Evolutionary conservation across 2,888 invertebrate species (phyloP).

Genomic region (Tachina grossa): DNA sequence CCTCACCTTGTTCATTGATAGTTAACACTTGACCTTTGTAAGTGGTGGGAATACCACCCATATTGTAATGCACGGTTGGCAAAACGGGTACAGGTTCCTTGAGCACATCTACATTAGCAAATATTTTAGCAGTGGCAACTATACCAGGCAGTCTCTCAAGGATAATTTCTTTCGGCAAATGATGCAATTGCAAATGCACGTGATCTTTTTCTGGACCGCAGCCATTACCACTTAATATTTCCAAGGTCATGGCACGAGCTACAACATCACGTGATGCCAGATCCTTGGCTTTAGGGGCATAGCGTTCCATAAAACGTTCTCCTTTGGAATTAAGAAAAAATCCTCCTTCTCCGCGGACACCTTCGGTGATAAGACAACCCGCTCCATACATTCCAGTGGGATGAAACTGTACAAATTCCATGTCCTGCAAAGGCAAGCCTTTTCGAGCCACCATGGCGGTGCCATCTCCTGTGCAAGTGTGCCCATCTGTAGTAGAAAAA

Average conservation of each 20-base stretch:
- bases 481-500: conserved; percentile 99
- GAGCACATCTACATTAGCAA: conserved; percentile 99
- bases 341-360: conserved; percentile 97
- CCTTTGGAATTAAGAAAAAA: conserved; percentile 98
- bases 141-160: conserved; percentile 93
- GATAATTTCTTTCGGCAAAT: conserved; percentile 95
- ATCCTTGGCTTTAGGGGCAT: conserved; percentile 98
- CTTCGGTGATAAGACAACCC: conserved; percentile 98
- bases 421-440: conserved; percentile 95
- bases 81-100: conserved; percentile 98
- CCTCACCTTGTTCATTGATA: conserved; percentile 74
- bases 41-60: conserved; percentile 99
- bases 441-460: conserved; percentile 97
- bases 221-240: conserved; percentile 97
- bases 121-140: conserved; percentile 98
- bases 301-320: conserved; percentile 98
- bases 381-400: conserved; percentile 99
- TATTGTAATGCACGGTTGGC: conserved; percentile 99
- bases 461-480: conserved; percentile 98
- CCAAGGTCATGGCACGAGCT: conserved; percentile 97
- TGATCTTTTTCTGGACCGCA: conserved; percentile 98
- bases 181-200: conserved; percentile 95
- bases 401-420: conserved; percentile 99
- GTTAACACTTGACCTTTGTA: conserved; percentile 93
- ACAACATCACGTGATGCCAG: conserved; percentile 98